Percentiles rank a stretch among this genome's conserved stretches.
These are phyloP conservation scores for Shargacucullia verbasci DNA, from an alignment of 2,888 invertebrate genomes.

Conservation along the genomic window DNA sequence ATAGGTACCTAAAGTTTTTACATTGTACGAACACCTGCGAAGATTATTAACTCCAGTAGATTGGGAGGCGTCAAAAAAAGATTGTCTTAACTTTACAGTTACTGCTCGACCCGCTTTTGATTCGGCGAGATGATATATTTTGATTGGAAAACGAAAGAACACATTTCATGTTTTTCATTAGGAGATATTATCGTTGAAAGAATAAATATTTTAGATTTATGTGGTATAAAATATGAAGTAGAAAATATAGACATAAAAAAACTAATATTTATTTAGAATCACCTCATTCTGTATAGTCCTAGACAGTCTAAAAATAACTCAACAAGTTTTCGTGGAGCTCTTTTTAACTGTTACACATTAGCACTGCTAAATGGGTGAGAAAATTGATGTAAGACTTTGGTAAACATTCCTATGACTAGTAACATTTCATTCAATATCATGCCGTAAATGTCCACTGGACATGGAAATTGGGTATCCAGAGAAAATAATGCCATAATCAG, in stretches of 20 bases:
- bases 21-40: constrained; percentile 32
- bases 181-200: constrained; percentile 10
- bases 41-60: constrained; percentile 17
- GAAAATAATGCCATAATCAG: too few relatives aligned
- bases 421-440: too few relatives aligned
- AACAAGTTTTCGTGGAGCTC: too few relatives aligned
- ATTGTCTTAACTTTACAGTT: constrained; percentile 53
- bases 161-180: constrained; percentile 32
- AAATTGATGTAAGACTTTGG: too few relatives aligned
- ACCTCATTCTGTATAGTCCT: too few relatives aligned
- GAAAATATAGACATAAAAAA: not conserved
- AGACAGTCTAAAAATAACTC: too few relatives aligned
- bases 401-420: too few relatives aligned
- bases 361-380: too few relatives aligned
- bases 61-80: constrained; percentile 44
- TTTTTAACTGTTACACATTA: too few relatives aligned
- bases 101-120: constrained; percentile 51
- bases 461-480: too few relatives aligned
- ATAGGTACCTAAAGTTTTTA: constrained; percentile 25
- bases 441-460: too few relatives aligned
- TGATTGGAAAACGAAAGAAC: constrained; percentile 50
- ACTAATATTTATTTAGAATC: too few relatives aligned
- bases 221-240: not conserved
- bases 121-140: constrained; percentile 41
- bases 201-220: constrained; percentile 13